These are phyloP conservation scores for Myripristis jacobus DNA, from an alignment of 2,797 vertebrate species.

Conservation along the genomic window DNA sequence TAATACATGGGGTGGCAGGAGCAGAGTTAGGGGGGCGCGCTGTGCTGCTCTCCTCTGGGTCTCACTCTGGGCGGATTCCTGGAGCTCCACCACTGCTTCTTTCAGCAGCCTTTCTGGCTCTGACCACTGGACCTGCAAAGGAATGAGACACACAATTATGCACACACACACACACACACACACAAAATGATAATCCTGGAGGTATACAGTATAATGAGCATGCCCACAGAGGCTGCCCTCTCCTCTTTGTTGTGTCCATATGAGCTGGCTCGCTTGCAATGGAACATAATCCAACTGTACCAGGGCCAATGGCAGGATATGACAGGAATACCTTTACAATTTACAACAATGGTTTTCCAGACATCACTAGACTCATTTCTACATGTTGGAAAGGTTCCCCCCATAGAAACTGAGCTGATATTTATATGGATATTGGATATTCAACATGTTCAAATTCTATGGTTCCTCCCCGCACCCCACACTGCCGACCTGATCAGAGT, in stretches of 20 bases:
- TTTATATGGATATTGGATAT: slow-evolving; percentile 15
- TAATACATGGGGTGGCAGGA: slow-evolving; percentile 75
- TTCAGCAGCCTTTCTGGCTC: slow-evolving; percentile 73
- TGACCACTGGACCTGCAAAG: slow-evolving; percentile 73
- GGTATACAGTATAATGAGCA: no score
- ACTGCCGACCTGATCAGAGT: slow-evolving; percentile 67
- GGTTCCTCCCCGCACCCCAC: background rate
- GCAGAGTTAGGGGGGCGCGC: slow-evolving; percentile 66
- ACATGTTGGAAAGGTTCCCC: slow-evolving; percentile 23
- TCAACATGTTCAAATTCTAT: no score
- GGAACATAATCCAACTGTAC: no score
- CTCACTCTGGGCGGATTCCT: slow-evolving; percentile 75
- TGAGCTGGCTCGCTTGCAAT: slow-evolving; percentile 1
- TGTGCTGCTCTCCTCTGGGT: slow-evolving; percentile 79
- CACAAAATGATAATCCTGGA: background rate
- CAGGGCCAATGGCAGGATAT: background rate
- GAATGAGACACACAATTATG: slow-evolving; percentile 3
- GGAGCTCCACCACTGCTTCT: slow-evolving; percentile 74
- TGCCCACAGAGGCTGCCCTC: no score
- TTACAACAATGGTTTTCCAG: slow-evolving; percentile 16
- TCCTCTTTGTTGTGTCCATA: background rate
- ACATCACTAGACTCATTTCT: slow-evolving; percentile 2
- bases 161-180: no score
- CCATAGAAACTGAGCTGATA: slow-evolving; percentile 23
- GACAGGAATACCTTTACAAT: slow-evolving; percentile 29